Evolutionary conservation across 2,888 invertebrate genomes (phyloP), one percentile per base, ranked within the genome.

Genomic region (Podabrus alpinus): DNA sequence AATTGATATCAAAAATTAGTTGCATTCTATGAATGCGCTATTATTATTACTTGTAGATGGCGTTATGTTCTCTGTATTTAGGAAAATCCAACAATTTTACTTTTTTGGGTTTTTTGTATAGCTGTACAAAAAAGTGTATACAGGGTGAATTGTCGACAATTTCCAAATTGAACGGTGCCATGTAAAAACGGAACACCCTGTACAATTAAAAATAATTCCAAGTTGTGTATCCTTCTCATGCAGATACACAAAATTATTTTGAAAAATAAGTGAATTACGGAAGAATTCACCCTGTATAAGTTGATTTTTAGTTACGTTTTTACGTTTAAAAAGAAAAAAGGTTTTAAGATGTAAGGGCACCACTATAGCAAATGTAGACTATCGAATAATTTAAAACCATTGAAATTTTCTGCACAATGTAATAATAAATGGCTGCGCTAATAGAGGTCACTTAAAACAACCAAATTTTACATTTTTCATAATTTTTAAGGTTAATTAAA

Each of bases 1-100:
- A 62, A 15, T 15, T 19, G n/a, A 64, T 64, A 64, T 64, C 19
- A 64, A 64, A 21, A 64, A 64, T 64, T 64, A 64, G 62, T 71
- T 80, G 80, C 80, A 80, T 80, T 80, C 80, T 77, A 79, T 80
- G 80, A 80, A 80, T 80, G 80, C 80, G 72, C 25, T 24, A 60
- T 61, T 72, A 66, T 68, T 68, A 66, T 69, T 24, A 68, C 15
- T 45, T n/a, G 45, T 64, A 64, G 62, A 64, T 64, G 62, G 62
- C 62, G 62, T 64, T 64, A 64, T 64, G 62, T 64, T 64, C 21
- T 64, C 17, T 64, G 17, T 45, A 45, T 4, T n/a, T 45, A 45
- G n/a, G n/a, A 45, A 45, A n/a, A 45, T 45, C 2, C 45, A 9
- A 45, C 45, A 64, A 17, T 19, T 19, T 21, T 64, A 19, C 21